Evolutionary conservation across 2,113 vertebrate species (phyloP), one percentile per base, ranked within the genome.

Genomic region (Calonectris borealis): DNA sequence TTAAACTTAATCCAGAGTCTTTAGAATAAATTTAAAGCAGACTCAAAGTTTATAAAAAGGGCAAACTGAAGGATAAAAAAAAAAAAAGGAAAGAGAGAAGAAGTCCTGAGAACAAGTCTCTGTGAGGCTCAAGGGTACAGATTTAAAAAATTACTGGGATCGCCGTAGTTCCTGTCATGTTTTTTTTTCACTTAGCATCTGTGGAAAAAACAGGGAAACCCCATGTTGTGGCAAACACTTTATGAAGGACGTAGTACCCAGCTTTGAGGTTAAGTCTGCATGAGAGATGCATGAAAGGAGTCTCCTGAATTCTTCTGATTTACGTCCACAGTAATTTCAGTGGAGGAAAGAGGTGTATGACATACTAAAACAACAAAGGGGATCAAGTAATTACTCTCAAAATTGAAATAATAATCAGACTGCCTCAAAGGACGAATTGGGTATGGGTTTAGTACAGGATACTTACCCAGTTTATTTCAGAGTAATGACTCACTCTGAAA

Each of bases 1-100:
- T 71, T 58, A 78, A 86, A 62, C 7, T 5, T 82, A 91, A 71
- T 86, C 69, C 44, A 57, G 29, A 65, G 48, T 38, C 44, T 86
- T 94, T 22, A 86, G n/a, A 83, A 71, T 75, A 86, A 78, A 86
- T 92, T 88, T 91, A 92, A 95, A 96, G 6, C n/a, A 92, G 32
- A 75, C 2, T 49, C 16, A 52, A 71, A 54, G 2, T 49, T 94
- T 88, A 88, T 27, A 73, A 76, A 72, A 46, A 70, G 25, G 13
- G 36, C 2, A 77, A 83, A 52, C 2, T 8, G 27, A 7, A 34
- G 17, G 11, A 64, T 36, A 26, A 31, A 44, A 34, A 38, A 38
- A n/a, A 57, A 58, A 71, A 42, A 38, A 9, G 0, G 0, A 7
- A 62, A 46, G 3, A 36, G 61, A 36, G 20, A 62, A 77, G 24